phyloP scores from a whole-genome alignment of 1,140 invertebrate genomes.

The Aphelinus certus region DNA sequence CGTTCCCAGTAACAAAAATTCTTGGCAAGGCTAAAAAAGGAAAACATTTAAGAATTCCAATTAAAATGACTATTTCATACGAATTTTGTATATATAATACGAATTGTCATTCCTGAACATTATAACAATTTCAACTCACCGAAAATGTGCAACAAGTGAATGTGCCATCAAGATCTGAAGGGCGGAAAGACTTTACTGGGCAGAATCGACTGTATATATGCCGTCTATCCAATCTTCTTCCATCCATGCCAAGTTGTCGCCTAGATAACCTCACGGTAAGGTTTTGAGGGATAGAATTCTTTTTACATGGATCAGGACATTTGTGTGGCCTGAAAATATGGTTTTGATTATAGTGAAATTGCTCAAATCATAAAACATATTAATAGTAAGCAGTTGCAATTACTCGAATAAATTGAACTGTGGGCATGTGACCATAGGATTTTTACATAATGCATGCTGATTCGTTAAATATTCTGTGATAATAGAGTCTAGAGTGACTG shows the following conservation, averaged over 20 bases:
- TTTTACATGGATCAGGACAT: conserved; percentile 87
- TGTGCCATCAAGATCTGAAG: conserved; percentile 78
- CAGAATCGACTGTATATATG: conserved; percentile 91
- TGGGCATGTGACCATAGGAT: conserved; percentile 90
- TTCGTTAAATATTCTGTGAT: conserved; percentile 96
- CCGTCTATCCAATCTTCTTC: conserved; percentile 75
- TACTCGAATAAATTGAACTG: conserved; percentile 88
- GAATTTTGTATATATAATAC: conserved; percentile 28
- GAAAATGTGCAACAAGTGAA: conserved; percentile 86
- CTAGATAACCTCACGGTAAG: conserved; percentile 72
- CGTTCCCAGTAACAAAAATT: conserved; percentile 85
- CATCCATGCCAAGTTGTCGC: conserved; percentile 67
- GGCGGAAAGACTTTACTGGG: conserved; percentile 83
- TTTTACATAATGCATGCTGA: conserved; percentile 93
- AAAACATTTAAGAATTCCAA: conserved; percentile 30
- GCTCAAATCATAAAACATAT: conserved; percentile 19
- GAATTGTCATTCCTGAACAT: background rate
- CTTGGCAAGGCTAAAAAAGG: conserved; percentile 75
- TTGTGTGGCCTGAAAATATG: conserved; percentile 80
- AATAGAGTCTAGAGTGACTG: conserved; percentile 87
- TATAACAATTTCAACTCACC: conserved; percentile 60
- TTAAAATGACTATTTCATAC: conserved; percentile 8
- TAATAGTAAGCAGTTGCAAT: conserved; percentile 42
- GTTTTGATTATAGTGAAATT: background rate
- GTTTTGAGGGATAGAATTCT: conserved; percentile 77